These are phyloP conservation scores for Malurus leucopterus DNA, from an alignment of 2,797 vertebrate genomes.

Conservation along the genomic window DNA sequence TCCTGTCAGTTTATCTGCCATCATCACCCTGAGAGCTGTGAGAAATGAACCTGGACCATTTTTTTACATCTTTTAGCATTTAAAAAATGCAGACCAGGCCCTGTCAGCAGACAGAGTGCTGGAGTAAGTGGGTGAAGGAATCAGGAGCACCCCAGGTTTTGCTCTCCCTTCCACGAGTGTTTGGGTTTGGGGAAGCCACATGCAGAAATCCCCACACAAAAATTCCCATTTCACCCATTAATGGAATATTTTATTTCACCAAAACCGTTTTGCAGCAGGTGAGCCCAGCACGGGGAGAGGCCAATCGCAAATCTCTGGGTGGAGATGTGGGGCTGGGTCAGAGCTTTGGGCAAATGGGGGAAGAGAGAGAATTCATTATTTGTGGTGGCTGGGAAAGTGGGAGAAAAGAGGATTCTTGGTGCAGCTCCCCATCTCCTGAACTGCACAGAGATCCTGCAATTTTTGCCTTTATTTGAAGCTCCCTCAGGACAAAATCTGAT, in stretches of 20 bases:
- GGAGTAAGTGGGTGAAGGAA: neutral
- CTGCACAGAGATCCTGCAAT: neutral
- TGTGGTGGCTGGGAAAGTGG: neutral
- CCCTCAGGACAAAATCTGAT: too few relatives aligned
- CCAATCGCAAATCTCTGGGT: neutral
- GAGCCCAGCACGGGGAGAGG: neutral
- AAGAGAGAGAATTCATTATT: neutral
- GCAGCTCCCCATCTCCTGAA: neutral
- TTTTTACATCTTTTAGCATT: neutral
- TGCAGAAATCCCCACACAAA: neutral
- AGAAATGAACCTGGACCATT: neutral
- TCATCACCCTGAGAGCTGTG: neutral
- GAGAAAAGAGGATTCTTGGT: neutral
- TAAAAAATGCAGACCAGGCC: neutral
- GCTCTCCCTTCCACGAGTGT: neutral
- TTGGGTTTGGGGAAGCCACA: neutral
- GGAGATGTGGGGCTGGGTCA: fast-evolving
- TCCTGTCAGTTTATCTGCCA: neutral
- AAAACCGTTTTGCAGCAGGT: neutral
- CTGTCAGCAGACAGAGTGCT: neutral
- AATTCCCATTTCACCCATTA: neutral
- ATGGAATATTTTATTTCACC: neutral
- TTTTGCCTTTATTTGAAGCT: neutral
- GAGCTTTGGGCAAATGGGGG: neutral
- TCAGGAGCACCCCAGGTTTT: neutral